Conservation (phyloP, 2,113 vertebrate species). For the Gavia stellata region DNA sequence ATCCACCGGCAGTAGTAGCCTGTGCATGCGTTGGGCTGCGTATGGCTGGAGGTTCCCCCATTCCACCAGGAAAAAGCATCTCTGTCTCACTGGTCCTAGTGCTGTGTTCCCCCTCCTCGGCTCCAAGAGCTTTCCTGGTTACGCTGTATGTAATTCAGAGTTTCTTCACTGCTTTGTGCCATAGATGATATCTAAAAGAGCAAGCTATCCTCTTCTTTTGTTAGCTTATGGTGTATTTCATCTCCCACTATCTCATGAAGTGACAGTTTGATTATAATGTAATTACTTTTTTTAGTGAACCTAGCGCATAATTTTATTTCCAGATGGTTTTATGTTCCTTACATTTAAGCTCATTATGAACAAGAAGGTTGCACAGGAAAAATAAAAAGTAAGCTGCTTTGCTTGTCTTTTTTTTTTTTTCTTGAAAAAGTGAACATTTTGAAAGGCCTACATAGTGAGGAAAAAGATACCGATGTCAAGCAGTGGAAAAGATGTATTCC, state of each 20-base stretch:
- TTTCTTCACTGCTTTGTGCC: constrained; percentile 2
- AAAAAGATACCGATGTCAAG: background rate
- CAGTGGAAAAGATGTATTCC: constrained; percentile 48
- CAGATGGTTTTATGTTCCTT: constrained; percentile 69
- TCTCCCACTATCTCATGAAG: constrained; percentile 59
- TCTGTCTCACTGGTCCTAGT: background rate
- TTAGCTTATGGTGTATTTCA: constrained; percentile 58
- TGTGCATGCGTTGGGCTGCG: fast-evolving
- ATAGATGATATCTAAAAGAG: constrained; percentile 21
- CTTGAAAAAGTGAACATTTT: constrained; percentile 36
- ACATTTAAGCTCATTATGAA: constrained; percentile 68
- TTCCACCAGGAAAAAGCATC: background rate
- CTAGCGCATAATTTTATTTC: constrained; percentile 66
- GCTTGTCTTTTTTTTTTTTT: background rate
- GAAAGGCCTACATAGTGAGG: background rate
- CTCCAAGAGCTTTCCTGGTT: background rate
- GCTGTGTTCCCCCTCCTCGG: background rate
- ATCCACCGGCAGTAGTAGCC: background rate
- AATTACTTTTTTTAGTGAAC: constrained; percentile 70
- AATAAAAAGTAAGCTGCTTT: constrained; percentile 36
- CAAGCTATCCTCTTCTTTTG: constrained; percentile 22
- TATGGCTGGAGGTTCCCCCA: background rate
- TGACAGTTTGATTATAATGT: constrained; percentile 76
- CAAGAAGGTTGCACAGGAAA: constrained; percentile 35
- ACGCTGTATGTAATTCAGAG: background rate